Percentiles rank a stretch among this genome's conserved stretches.
Conservation (phyloP, 1,140 invertebrate species). For the Philotrypesis tridentata region DNA sequence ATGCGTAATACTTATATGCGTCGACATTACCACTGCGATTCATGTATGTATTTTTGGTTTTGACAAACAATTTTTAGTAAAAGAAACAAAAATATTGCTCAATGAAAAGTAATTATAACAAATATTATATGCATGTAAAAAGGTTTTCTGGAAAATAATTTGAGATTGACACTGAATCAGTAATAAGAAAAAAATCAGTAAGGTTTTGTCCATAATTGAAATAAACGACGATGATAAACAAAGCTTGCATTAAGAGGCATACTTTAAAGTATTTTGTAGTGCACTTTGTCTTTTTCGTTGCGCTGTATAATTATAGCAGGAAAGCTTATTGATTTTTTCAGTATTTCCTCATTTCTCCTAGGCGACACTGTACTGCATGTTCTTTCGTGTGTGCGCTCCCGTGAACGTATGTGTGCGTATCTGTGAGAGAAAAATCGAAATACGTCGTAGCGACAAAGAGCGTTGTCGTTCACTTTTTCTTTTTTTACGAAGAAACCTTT, state of each 20-base stretch:
- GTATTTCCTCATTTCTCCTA: not conserved
- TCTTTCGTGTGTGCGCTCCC: conserved; percentile 10
- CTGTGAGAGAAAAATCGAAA: not conserved
- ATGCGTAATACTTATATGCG: not conserved
- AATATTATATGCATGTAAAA: too few relatives aligned
- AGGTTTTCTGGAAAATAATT: not conserved
- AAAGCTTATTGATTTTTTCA: not conserved
- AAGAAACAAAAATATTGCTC: not conserved
- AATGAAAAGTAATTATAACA: too few relatives aligned
- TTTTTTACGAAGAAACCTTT: conserved; percentile 21
- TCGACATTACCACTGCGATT: not conserved
- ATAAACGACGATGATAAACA: not conserved
- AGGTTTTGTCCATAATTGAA: not conserved
- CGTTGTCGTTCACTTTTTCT: not conserved
- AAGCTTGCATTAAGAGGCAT: not conserved
- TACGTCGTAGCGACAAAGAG: not conserved
- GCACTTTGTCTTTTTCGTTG: not conserved
- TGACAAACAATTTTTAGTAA: not conserved
- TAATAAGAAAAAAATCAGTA: not conserved
- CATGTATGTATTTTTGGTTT: not conserved
- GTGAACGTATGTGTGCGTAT: not conserved
- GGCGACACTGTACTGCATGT: not conserved
- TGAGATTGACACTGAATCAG: not conserved
- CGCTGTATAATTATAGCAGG: not conserved
- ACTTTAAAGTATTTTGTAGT: not conserved